Evolutionary conservation across 2,113 vertebrate genomes (phyloP).

Genomic region (Arenaria interpres): DNA sequence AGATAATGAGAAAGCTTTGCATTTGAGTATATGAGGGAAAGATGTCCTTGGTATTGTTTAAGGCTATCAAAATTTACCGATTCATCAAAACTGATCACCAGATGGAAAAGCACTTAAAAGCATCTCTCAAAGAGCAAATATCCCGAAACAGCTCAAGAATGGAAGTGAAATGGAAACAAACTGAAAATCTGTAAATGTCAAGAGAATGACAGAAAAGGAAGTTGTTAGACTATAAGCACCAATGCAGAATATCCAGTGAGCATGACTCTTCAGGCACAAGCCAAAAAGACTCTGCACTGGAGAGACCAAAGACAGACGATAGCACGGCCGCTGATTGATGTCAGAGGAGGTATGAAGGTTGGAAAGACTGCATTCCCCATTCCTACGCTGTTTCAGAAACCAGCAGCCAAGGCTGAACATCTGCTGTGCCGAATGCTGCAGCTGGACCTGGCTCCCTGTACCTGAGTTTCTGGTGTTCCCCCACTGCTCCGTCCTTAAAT

Average conservation of each 20-base stretch:
- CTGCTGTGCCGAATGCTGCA: background rate
- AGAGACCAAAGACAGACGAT: background rate
- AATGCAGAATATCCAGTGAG: background rate
- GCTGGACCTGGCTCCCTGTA: background rate
- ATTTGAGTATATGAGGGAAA: background rate
- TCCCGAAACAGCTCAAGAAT: background rate
- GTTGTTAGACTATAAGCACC: background rate
- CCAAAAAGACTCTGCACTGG: background rate
- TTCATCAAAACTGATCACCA: background rate
- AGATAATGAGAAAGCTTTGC: background rate
- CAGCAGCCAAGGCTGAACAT: background rate
- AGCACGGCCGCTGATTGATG: background rate
- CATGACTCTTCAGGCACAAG: background rate
- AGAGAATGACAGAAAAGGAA: background rate
- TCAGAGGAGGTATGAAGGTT: background rate
- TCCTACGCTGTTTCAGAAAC: background rate
- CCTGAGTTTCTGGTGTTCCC: background rate
- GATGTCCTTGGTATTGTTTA: background rate
- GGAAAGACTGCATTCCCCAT: background rate
- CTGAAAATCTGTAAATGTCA: background rate
- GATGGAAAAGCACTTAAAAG: background rate
- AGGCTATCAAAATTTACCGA: background rate
- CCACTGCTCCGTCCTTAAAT: background rate
- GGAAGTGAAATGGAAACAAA: background rate
- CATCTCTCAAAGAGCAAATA: background rate